phyloP scores from a whole-genome alignment of 2,113 vertebrate genomes.

The Coregonus clupeaformis region DNA sequence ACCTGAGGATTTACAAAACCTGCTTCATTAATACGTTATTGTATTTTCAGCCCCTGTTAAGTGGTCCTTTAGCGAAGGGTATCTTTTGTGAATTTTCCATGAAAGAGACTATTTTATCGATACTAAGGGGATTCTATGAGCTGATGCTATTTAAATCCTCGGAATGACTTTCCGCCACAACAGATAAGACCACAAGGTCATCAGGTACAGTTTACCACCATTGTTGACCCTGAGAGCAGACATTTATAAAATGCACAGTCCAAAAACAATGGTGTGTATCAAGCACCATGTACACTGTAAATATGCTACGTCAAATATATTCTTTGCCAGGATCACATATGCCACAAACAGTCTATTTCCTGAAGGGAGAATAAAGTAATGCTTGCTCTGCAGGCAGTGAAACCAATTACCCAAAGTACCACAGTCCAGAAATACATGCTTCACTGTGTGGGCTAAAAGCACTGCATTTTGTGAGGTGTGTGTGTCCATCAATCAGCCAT shows the following conservation, averaged over 20 bases:
- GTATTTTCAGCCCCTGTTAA: too few species aligned
- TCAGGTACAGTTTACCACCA: not conserved
- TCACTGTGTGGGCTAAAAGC: not conserved
- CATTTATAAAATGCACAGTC: constrained; percentile 10
- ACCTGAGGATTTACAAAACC: too few species aligned
- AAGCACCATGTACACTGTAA: too few species aligned
- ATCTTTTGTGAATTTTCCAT: too few species aligned
- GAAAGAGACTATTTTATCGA: constrained; percentile 23
- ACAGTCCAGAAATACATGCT: not conserved
- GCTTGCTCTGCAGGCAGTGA: not conserved
- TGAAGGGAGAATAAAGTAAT: constrained; percentile 5
- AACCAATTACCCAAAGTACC: not conserved
- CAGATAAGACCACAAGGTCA: not conserved
- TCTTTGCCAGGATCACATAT: not conserved
- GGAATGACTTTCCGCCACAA: constrained; percentile 9
- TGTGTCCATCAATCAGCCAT: not conserved
- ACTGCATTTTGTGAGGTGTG: not conserved
- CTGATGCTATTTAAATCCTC: constrained; percentile 11
- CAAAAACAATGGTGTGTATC: too few species aligned
- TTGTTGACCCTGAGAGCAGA: too few species aligned
- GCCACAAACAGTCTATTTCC: too few species aligned
- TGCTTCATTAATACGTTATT: too few species aligned
- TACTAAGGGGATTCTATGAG: constrained; percentile 19
- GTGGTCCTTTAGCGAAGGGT: too few species aligned
- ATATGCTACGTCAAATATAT: constrained; percentile 5